Conservation (phyloP, 30 jellyfish, hydroid and myxozoan species). For the Rhopilema esculentum region DNA sequence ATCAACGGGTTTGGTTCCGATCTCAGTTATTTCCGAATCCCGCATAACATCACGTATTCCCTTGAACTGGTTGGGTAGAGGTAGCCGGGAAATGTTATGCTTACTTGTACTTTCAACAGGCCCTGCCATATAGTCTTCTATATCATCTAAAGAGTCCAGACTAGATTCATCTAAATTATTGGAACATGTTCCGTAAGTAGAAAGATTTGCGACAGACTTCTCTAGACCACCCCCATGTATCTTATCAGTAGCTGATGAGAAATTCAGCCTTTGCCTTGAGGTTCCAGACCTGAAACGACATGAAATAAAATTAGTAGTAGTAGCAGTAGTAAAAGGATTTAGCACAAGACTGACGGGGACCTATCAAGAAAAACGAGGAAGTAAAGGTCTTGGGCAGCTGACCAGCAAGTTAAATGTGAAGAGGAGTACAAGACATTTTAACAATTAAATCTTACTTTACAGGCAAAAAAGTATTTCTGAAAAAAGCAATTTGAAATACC, state of each 20-base stretch:
- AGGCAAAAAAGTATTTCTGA: no score
- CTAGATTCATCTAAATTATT: neutral
- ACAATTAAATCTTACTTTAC: no score
- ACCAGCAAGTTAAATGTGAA: no score
- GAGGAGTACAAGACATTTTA: no score
- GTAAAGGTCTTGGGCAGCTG: no score
- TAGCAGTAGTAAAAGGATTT: no score
- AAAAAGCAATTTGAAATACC: no score
- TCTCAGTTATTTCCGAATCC: constrained; percentile 44
- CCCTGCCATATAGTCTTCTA: constrained; percentile 1
- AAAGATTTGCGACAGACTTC: neutral
- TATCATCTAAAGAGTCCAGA: neutral
- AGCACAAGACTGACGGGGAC: no score
- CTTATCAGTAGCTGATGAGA: constrained; percentile 1
- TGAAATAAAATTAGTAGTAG: neutral
- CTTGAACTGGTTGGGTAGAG: neutral
- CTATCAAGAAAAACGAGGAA: no score
- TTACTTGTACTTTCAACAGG: constrained; percentile 4
- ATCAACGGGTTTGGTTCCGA: neutral
- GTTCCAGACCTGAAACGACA: neutral
- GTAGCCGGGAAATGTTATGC: neutral
- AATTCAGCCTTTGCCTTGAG: constrained; percentile 22
- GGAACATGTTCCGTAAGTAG: neutral
- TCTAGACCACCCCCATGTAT: no score
- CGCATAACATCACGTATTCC: neutral